Conservation (phyloP, 2,113 vertebrate species). For the Psophia crepitans region DNA sequence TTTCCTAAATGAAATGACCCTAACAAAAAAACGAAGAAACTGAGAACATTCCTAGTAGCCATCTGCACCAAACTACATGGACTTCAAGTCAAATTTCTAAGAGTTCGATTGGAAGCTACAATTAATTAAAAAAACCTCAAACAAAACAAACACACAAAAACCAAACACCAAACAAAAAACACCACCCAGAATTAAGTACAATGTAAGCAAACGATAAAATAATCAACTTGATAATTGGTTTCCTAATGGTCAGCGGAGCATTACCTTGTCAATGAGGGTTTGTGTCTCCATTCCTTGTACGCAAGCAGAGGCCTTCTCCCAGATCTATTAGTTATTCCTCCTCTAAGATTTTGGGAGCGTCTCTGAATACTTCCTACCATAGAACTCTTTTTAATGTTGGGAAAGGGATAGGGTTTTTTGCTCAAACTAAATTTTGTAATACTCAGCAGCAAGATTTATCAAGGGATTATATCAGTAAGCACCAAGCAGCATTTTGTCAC, state of each 20-base stretch:
- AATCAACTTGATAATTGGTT: not conserved
- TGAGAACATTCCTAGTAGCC: accelerated
- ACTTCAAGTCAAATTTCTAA: not conserved
- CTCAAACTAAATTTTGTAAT: not conserved
- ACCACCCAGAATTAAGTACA: not conserved
- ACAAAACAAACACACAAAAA: too few relatives aligned
- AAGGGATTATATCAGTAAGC: not conserved
- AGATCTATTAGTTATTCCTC: accelerated
- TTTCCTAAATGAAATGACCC: not conserved
- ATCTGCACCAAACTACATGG: not conserved
- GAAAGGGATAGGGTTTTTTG: accelerated
- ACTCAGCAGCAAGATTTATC: not conserved
- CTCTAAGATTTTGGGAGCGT: not conserved
- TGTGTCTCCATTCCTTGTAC: not conserved
- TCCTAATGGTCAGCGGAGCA: not conserved
- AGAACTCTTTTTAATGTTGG: not conserved
- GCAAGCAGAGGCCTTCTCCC: not conserved
- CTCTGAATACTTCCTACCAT: not conserved
- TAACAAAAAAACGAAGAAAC: not conserved
- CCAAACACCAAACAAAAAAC: not conserved
- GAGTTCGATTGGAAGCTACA: not conserved
- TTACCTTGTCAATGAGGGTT: accelerated
- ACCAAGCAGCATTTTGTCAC: not conserved
- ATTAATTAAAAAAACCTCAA: not conserved
- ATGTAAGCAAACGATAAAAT: not conserved